Evolutionary conservation across 2,888 invertebrate genomes (phyloP).

Genomic region (Oegoconia quadripuncta): DNA sequence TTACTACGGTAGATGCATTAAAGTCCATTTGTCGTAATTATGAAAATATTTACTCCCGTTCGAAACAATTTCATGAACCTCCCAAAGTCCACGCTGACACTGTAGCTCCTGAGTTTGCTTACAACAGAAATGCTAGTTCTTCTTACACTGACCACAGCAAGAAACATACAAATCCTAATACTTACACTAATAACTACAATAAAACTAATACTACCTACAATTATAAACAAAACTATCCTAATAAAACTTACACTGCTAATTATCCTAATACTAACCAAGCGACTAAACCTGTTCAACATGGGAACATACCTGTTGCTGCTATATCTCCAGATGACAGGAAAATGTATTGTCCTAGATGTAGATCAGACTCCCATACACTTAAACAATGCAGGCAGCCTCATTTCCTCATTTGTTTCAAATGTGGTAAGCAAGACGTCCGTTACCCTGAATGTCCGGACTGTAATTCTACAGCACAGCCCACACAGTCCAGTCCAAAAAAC

Average conservation of each 20-base stretch:
- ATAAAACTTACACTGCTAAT: not conserved
- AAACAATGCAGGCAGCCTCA: constrained; percentile 8
- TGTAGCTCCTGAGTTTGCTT: constrained; percentile 19
- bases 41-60: constrained; percentile 14
- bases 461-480: no score
- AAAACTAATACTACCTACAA: constrained; percentile 1
- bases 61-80: constrained; percentile 18
- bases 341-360: constrained; percentile 16
- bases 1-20: not conserved
- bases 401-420: constrained; percentile 20
- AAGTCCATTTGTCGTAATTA: constrained; percentile 15
- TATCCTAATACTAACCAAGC: not conserved
- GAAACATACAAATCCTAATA: constrained; percentile 1
- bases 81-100: constrained; percentile 8
- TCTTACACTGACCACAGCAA: not conserved
- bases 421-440: constrained; percentile 16
- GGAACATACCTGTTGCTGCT: not conserved
- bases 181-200: no score
- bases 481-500: constrained; percentile 14
- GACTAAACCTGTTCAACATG: not conserved
- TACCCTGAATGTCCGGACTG: constrained; percentile 15
- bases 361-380: constrained; percentile 12
- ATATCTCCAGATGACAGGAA: not conserved
- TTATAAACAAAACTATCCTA: not conserved
- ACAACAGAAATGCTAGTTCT: constrained; percentile 2